Evolutionary conservation across 2,888 invertebrate genomes (phyloP).

Genomic region (Patella ulyssiponensis): DNA sequence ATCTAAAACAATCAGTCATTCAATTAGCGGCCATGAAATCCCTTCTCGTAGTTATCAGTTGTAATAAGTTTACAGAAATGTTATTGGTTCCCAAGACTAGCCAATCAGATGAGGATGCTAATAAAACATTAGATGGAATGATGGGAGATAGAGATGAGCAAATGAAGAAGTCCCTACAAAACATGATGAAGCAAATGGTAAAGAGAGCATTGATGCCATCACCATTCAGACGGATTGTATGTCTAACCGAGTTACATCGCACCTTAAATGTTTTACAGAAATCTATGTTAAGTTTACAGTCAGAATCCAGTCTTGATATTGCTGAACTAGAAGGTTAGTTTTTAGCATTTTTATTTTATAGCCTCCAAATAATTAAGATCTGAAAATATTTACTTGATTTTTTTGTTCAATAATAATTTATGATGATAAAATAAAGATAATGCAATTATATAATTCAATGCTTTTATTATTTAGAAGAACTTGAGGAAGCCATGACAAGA

Average conservation of each 20-base stretch:
- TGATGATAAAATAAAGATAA: too few species aligned
- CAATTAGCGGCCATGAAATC: constrained; percentile 77
- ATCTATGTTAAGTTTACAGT: constrained; percentile 66
- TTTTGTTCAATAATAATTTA: too few species aligned
- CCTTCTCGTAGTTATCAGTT: constrained; percentile 75
- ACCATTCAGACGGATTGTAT: constrained; percentile 63
- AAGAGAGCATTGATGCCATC: constrained; percentile 63
- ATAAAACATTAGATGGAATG: constrained; percentile 57
- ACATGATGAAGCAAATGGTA: constrained; percentile 67
- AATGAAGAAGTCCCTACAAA: constrained; percentile 55
- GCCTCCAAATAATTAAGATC: neutral
- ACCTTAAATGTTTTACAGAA: constrained; percentile 67
- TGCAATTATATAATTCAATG: too few species aligned
- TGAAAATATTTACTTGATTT: too few species aligned
- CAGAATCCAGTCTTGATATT: constrained; percentile 70
- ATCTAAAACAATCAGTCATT: constrained; percentile 74
- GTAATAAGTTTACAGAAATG: constrained; percentile 76
- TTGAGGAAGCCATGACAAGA: constrained; percentile 20
- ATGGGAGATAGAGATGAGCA: constrained; percentile 59
- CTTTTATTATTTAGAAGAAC: neutral
- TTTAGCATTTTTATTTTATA: too few species aligned
- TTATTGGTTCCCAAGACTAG: constrained; percentile 74
- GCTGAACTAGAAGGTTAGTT: constrained; percentile 65
- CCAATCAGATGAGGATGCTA: constrained; percentile 38
- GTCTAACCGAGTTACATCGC: constrained; percentile 68